phyloP scores from a whole-genome alignment of 64 coral and sea anemone species.

The Montipora capricornis region DNA sequence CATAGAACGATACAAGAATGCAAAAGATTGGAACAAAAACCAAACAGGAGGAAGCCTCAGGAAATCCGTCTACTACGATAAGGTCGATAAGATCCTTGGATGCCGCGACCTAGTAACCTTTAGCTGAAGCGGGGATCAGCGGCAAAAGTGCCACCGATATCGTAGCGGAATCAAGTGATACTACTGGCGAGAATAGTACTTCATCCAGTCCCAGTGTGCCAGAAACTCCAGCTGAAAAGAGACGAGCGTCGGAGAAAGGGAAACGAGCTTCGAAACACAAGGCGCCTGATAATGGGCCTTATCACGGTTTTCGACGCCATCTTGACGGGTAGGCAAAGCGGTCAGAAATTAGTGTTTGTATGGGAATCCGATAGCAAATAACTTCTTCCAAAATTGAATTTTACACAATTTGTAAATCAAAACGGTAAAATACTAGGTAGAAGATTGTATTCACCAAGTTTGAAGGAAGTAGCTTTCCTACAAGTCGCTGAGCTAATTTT shows the following conservation, averaged over 20 bases:
- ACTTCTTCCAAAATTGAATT: too few relatives aligned
- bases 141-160: slow-evolving; percentile 38
- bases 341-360: not conserved
- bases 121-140: slow-evolving; percentile 40
- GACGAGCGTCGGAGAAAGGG: slow-evolving; percentile 25
- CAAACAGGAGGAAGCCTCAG: slow-evolving; percentile 44
- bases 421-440: too few relatives aligned
- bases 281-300: slow-evolving; percentile 1
- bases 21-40: slow-evolving; percentile 62
- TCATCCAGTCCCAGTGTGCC: not conserved
- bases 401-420: too few relatives aligned
- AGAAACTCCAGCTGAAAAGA: slow-evolving; percentile 14
- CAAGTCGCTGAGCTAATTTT: too few relatives aligned
- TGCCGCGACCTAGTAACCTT: slow-evolving; percentile 48
- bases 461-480: too few relatives aligned
- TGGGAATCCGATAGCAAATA: too few relatives aligned
- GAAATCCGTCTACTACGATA: slow-evolving; percentile 49
- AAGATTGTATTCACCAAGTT: too few relatives aligned
- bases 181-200: not conserved
- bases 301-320: too few relatives aligned
- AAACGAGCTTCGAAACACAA: slow-evolving; percentile 7
- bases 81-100: slow-evolving; percentile 43
- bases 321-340: not conserved
- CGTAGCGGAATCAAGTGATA: slow-evolving; percentile 12
- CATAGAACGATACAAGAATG: slow-evolving; percentile 66